Conservation (phyloP, 2,888 invertebrate species). For the Temnothorax ravouxi region DNA sequence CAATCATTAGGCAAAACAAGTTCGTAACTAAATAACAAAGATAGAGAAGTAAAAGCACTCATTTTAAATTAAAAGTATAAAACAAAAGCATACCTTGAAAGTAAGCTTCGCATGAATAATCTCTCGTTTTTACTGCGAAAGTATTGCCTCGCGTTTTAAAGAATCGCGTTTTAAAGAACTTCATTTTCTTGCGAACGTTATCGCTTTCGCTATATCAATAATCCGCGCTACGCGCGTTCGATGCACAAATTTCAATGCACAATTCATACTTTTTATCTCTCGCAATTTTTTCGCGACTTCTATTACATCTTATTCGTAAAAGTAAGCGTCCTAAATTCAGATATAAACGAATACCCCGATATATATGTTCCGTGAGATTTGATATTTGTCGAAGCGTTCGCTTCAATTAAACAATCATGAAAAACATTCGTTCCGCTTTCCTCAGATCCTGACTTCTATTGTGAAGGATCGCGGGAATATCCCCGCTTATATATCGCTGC, state of each 20-base stretch:
- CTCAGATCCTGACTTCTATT: neutral
- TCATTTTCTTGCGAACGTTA: constrained; percentile 5
- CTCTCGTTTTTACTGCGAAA: neutral
- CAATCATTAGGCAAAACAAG: constrained; percentile 21
- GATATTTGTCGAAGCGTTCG: neutral
- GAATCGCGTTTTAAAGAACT: neutral
- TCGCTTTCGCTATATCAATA: neutral
- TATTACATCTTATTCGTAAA: neutral
- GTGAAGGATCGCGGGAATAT: neutral
- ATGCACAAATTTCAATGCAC: neutral
- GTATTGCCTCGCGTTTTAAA: neutral
- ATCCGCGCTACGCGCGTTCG: neutral
- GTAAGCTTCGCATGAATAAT: constrained; percentile 30
- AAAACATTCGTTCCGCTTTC: neutral
- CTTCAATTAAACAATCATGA: neutral
- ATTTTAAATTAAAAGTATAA: constrained; percentile 27
- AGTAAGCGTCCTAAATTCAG: neutral
- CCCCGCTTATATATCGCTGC: neutral
- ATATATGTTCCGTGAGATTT: neutral
- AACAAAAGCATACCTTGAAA: constrained; percentile 20
- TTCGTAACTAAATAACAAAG: constrained; percentile 11
- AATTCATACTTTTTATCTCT: neutral
- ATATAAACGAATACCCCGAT: neutral
- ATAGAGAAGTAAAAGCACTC: constrained; percentile 10
- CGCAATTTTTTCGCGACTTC: neutral